phyloP scores from a whole-genome alignment of 2,888 invertebrate genomes.

The Ditylenchus weischeri region DNA sequence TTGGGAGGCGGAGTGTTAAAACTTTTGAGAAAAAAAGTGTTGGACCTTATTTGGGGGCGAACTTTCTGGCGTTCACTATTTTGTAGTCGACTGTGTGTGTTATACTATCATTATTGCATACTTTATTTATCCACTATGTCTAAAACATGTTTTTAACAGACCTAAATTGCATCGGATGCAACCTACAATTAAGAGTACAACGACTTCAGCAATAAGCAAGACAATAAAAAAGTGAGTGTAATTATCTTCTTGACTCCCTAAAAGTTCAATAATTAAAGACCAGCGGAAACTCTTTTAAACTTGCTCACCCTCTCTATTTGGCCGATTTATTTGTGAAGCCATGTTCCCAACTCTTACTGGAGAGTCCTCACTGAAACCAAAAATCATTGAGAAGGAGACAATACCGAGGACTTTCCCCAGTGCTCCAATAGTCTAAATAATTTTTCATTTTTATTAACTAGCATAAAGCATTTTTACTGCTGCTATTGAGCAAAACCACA shows the following conservation, averaged over 20 bases:
- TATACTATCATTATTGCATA: too few relatives aligned
- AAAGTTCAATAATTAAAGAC: too few relatives aligned
- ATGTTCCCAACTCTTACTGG: constrained; percentile 11
- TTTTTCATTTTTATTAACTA: not conserved
- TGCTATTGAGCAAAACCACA: constrained; percentile 25
- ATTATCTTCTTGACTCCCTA: constrained; percentile 13
- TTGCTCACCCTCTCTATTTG: constrained; percentile 15
- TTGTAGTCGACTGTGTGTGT: too few relatives aligned
- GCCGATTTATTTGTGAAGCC: constrained; percentile 9
- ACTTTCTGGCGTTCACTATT: too few relatives aligned
- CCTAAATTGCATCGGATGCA: constrained; percentile 23
- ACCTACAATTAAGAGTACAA: constrained; percentile 16
- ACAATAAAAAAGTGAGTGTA: constrained; percentile 25
- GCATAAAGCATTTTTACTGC: constrained; percentile 3
- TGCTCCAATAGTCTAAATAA: constrained; percentile 22
- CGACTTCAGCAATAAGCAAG: constrained; percentile 18
- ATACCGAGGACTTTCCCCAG: constrained; percentile 25
- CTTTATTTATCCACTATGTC: constrained; percentile 6
- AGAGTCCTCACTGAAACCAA: constrained; percentile 18
- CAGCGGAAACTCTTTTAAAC: not conserved
- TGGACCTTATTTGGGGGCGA: too few relatives aligned
- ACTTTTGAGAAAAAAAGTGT: too few relatives aligned
- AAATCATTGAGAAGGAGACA: constrained; percentile 22
- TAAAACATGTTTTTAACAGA: constrained; percentile 15
- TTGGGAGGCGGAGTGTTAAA: too few relatives aligned